Percentiles rank a stretch among this genome's conserved stretches.
Evolutionary conservation across 2,888 invertebrate genomes (phyloP).

Genomic region (Gari tellinella): DNA sequence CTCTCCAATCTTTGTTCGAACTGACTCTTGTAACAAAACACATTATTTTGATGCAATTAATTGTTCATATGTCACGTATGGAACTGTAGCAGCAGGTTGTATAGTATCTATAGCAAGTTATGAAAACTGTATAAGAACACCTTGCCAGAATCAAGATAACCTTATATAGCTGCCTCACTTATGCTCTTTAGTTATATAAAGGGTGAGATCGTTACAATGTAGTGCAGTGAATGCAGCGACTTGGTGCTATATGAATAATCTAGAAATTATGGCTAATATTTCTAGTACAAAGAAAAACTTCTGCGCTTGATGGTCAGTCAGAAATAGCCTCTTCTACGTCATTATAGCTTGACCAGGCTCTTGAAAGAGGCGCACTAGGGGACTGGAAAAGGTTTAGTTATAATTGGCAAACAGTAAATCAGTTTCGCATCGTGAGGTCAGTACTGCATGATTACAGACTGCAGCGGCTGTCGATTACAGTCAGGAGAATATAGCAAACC

Average conservation of each 20-base stretch:
- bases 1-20: conserved; percentile 5
- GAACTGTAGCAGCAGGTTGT: too few species aligned
- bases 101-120: too few species aligned
- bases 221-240: conserved; percentile 19
- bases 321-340: conserved; percentile 60
- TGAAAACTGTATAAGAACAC: too few species aligned
- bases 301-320: conserved; percentile 53
- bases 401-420: too few species aligned
- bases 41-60: conserved; percentile 1
- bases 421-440: too few species aligned
- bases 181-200: too few species aligned
- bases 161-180: too few species aligned
- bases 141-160: too few species aligned
- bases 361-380: conserved; percentile 27
- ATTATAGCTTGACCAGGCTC: conserved; percentile 42
- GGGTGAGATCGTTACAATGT: conserved; percentile 16
- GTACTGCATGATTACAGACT: too few species aligned
- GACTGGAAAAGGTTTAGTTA: not conserved
- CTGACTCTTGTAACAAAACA: conserved; percentile 1
- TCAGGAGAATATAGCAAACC: too few species aligned
- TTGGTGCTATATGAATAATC: conserved; percentile 57
- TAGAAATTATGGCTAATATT: conserved; percentile 61
- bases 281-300: conserved; percentile 58
- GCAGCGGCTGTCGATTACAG: too few species aligned
- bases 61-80: not conserved